Base-by-base conservation (phyloP, 2,113 vertebrate species). In the Crotophaga sulcirostris region DNA sequence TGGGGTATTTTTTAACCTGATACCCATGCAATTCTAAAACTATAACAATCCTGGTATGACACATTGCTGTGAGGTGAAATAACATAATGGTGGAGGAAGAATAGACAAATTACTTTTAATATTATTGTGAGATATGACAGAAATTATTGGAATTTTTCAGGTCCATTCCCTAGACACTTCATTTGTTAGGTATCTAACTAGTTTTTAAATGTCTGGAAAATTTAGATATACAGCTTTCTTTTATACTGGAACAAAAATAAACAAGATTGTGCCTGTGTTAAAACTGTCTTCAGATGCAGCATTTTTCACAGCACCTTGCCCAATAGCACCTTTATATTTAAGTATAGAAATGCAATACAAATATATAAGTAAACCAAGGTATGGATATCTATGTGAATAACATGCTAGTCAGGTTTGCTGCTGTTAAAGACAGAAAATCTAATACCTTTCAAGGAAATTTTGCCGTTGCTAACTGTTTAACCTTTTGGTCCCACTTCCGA, bases 1-100 rank as follows among this genome's bases (percentile, higher is more conserved):
- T 16, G 9, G 34, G 1, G 2, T 33, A 7, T 5, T 60, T 88
- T 73, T 40, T 9, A 78, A 68, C 68, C 33, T 55, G 31, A 42
- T 82, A 38, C 7, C 78, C 54, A 76, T 70, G 7, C 2, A 70
- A 59, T 7, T 75, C 1, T 28, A 63, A 83, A 90, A 52, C 40
- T 44, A 9, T 38, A 52, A 52, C 7, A 56, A 52, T 60, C 1
- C 3, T 64, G 13, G 3, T 60, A 28, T 2, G 38, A 29, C 0
- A 2, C 26, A 54, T 28, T 74, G 4, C 18, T 79, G 44, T 47
- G 49, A 83, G 19, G 34, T 34, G 14, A 64, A 68, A 34, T 16
- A 64, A 3, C 11, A 8, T 40, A 76, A 28, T 8, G 21, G 34
- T 28, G 26, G 33, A 84, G n/a, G 20, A 75, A 47, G 18, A 60